These are phyloP conservation scores for Decapterus maruadsi DNA, from an alignment of 2,797 vertebrate species.

Conservation along the genomic window DNA sequence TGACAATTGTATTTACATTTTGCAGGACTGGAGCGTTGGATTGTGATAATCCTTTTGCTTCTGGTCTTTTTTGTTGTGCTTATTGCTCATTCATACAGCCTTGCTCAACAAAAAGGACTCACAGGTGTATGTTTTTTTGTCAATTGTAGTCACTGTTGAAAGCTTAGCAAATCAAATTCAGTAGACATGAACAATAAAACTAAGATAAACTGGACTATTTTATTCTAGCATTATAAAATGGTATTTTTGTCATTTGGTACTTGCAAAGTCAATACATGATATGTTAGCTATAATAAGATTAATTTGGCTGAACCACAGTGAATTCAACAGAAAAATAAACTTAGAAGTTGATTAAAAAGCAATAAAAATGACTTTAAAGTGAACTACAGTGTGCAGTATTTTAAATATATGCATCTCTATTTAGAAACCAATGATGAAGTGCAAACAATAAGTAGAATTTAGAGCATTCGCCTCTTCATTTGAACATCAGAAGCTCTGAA, in stretches of 20 bases:
- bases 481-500: not conserved
- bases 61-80: conserved; percentile 30
- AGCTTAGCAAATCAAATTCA: not conserved
- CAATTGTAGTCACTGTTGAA: not conserved
- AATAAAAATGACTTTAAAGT: not conserved
- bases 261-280: not conserved
- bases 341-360: not conserved
- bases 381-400: not conserved
- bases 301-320: not conserved
- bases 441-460: not conserved
- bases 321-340: not conserved
- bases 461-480: not conserved
- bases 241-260: not conserved
- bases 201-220: not conserved
- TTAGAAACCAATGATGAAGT: not conserved
- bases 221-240: not conserved
- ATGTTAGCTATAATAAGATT: not conserved
- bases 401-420: not conserved
- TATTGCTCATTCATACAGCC: not conserved
- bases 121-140: not conserved
- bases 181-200: not conserved
- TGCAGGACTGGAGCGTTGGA: conserved; percentile 34
- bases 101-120: not conserved
- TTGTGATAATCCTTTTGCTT: conserved; percentile 59
- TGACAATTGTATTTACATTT: conserved; percentile 46